These are phyloP conservation scores for Anolis apletophallus DNA, from an alignment of 2,797 vertebrate species.

Conservation along the genomic window DNA sequence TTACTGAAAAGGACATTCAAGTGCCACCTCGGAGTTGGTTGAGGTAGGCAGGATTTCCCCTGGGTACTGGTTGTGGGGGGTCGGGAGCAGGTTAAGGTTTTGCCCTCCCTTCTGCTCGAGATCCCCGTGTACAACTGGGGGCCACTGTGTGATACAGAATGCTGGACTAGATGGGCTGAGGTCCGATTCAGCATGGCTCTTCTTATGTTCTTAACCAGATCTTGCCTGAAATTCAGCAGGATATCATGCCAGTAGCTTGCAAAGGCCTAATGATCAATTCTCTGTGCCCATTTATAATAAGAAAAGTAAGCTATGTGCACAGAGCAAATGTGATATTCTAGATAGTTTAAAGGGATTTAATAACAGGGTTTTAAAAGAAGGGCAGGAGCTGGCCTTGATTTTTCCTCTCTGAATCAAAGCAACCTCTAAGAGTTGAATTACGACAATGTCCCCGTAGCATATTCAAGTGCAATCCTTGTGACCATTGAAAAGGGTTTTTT, in stretches of 20 bases:
- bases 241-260: conserved; percentile 43
- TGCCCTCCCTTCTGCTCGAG: no score
- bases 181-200: no score
- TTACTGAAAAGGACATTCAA: no score
- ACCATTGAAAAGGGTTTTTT: conserved; percentile 79
- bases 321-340: not conserved
- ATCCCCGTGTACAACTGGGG: no score
- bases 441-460: conserved; percentile 61
- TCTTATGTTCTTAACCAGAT: no score
- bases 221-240: not conserved
- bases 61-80: no score
- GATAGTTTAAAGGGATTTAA: not conserved
- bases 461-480: conserved; percentile 56
- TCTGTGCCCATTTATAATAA: not conserved
- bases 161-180: no score
- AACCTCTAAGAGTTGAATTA: conserved; percentile 67
- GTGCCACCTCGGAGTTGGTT: no score
- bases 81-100: no score
- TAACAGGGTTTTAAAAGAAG: not conserved
- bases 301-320: fast-evolving
- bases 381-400: conserved; percentile 9
- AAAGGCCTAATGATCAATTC: not conserved
- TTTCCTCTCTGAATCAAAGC: conserved; percentile 59
- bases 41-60: no score
- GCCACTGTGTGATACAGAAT: no score